A percentile compares a stretch with the other conserved stretches of the same genome.
Conservation (phyloP, 2,888 invertebrate species). For the Platycheirus albimanus region DNA sequence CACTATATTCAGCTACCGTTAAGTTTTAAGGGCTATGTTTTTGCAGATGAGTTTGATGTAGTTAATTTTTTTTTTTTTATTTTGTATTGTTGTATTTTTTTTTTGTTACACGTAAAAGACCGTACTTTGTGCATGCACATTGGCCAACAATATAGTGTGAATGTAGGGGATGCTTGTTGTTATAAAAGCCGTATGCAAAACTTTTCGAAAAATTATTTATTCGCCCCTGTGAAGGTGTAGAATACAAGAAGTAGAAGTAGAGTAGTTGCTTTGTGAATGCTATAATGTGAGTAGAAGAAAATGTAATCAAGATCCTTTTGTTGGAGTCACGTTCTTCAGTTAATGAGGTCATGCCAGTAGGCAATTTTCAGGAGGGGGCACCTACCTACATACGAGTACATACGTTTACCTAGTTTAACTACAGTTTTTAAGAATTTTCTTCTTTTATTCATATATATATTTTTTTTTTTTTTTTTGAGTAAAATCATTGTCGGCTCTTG, state of each 20-base stretch:
- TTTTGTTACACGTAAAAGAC: slow-evolving; percentile 24
- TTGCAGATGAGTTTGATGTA: slow-evolving; percentile 42
- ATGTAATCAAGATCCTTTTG: slow-evolving; percentile 63
- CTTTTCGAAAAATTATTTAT: slow-evolving; percentile 47
- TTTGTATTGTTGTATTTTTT: slow-evolving; percentile 20
- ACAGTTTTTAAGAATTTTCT: too few relatives aligned
- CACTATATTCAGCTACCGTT: background rate
- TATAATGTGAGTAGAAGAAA: slow-evolving; percentile 27
- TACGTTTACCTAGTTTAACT: too few relatives aligned
- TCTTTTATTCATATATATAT: too few relatives aligned
- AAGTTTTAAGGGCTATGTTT: slow-evolving; percentile 40
- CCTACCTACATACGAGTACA: too few relatives aligned
- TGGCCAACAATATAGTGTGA: slow-evolving; percentile 46
- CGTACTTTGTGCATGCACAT: background rate
- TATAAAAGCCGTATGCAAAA: slow-evolving; percentile 48
- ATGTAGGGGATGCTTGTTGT: slow-evolving; percentile 47
- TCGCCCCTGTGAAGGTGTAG: background rate
- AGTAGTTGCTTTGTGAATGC: slow-evolving; percentile 19
- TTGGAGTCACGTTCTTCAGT: slow-evolving; percentile 55
- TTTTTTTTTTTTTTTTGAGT: slow-evolving; percentile 38
- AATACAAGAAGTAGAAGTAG: slow-evolving; percentile 3
- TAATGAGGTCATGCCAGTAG: slow-evolving; percentile 65
- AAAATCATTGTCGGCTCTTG: slow-evolving; percentile 34
- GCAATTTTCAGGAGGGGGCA: slow-evolving; percentile 30
- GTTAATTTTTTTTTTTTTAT: slow-evolving; percentile 1